phyloP scores from a whole-genome alignment of 1,140 invertebrate genomes.

The Reticulitermes speratus region DNA sequence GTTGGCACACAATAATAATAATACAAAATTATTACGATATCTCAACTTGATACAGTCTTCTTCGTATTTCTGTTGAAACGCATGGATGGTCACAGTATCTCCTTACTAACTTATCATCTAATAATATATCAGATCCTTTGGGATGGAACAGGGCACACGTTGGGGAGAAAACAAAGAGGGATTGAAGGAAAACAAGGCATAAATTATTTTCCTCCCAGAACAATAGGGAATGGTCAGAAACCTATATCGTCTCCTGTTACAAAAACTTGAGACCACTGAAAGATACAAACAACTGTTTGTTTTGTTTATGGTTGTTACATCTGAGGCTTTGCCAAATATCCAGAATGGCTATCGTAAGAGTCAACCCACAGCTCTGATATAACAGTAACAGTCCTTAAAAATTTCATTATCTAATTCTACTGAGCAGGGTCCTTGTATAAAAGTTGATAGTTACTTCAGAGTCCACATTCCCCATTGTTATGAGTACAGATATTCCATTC shows the following conservation, averaged over 20 bases:
- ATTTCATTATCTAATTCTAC: no score
- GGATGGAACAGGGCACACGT: not conserved
- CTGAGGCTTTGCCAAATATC: not conserved
- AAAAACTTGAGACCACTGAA: not conserved
- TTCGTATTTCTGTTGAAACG: not conserved
- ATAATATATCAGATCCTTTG: not conserved
- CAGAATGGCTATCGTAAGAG: not conserved
- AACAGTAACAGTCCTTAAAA: no score
- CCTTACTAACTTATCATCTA: not conserved
- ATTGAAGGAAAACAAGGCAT: constrained; percentile 16
- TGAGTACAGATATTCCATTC: no score
- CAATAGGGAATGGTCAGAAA: not conserved
- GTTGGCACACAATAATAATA: not conserved
- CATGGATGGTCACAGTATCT: not conserved
- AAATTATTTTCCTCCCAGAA: not conserved
- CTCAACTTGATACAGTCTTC: constrained; percentile 18
- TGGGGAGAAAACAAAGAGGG: not conserved
- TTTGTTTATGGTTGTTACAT: not conserved
- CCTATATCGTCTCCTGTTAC: no score
- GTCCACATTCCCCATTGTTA: no score
- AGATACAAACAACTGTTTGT: not conserved
- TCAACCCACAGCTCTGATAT: no score
- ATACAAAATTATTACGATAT: not conserved
- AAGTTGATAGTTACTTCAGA: no score
- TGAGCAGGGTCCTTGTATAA: no score